Percentiles rank a stretch among this genome's conserved stretches.
Conservation (phyloP, 2,797 vertebrate genomes). For the Pogoniulus pusillus region DNA sequence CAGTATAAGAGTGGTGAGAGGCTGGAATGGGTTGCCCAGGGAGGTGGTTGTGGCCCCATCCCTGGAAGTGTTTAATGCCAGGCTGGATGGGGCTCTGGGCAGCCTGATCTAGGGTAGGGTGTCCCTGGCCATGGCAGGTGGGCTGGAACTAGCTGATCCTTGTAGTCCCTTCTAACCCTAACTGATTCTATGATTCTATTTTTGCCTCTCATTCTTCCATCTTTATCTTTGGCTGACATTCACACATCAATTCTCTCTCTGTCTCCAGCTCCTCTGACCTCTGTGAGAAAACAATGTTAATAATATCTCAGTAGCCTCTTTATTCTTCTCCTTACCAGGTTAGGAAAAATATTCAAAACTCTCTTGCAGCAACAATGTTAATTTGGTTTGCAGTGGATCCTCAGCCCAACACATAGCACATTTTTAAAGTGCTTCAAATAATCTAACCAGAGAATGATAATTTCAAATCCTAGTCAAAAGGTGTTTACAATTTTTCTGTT, state of each 20-base stretch:
- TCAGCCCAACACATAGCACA: not conserved
- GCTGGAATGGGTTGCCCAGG: no score
- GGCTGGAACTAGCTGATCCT: no score
- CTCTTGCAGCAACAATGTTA: not conserved
- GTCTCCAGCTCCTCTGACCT: rapidly evolving
- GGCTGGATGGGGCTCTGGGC: no score
- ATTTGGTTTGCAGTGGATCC: not conserved
- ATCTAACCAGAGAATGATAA: not conserved
- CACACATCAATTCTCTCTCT: not conserved
- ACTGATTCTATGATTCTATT: no score
- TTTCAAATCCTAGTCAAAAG: not conserved
- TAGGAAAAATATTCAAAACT: not conserved
- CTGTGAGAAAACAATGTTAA: not conserved
- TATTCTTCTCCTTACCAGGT: not conserved
- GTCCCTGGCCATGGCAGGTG: no score
- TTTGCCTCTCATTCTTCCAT: not conserved
- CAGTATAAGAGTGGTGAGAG: no score
- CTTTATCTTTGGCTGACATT: not conserved
- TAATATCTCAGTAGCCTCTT: not conserved
- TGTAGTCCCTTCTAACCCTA: no score
- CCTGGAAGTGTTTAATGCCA: no score
- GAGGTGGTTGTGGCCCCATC: no score
- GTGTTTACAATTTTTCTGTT: not conserved
- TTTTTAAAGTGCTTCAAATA: not conserved
- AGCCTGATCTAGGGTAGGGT: no score